Conservation (phyloP, 1,140 invertebrate genomes). For the Meloidogyne hapla region DNA sequence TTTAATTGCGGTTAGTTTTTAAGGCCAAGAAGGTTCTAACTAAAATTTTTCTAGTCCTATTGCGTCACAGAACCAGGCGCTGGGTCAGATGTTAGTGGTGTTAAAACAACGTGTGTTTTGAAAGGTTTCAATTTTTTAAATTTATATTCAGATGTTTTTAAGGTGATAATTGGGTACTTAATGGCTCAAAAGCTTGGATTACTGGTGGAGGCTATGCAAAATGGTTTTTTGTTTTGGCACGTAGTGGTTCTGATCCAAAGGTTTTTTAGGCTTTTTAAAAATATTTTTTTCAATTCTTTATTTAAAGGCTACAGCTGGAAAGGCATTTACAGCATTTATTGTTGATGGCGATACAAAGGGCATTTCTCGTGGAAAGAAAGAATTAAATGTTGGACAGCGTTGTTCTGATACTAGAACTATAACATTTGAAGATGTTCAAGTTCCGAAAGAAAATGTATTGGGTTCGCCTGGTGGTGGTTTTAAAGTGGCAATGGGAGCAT, state of each 20-base stretch:
- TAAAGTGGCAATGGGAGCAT: slow-evolving; percentile 93
- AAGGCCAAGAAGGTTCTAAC: neutral
- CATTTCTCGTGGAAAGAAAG: slow-evolving; percentile 85
- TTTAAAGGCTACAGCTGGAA: neutral
- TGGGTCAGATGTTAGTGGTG: slow-evolving; percentile 69
- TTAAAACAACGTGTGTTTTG: slow-evolving; percentile 50
- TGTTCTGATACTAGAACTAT: slow-evolving; percentile 92
- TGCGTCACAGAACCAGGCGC: slow-evolving; percentile 87
- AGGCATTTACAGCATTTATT: slow-evolving; percentile 90
- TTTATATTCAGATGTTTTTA: neutral
- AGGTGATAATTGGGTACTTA: slow-evolving; percentile 49
- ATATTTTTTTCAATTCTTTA: neutral
- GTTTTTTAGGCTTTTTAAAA: slow-evolving; percentile 72
- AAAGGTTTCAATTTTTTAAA: slow-evolving; percentile 29
- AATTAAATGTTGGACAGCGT: slow-evolving; percentile 89
- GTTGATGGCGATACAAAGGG: slow-evolving; percentile 85
- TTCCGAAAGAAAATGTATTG: slow-evolving; percentile 82
- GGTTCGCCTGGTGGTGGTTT: slow-evolving; percentile 83
- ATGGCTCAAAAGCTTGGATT: slow-evolving; percentile 47
- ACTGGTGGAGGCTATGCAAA: slow-evolving; percentile 50
- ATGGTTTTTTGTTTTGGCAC: slow-evolving; percentile 84
- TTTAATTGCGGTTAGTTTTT: slow-evolving; percentile 75
- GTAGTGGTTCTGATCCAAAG: slow-evolving; percentile 88
- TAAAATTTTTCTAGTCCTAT: slow-evolving; percentile 28
- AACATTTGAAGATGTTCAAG: slow-evolving; percentile 92